Evolutionary conservation across 1,140 invertebrate genomes (phyloP).

Genomic region (Thaumatotibia leucotreta): DNA sequence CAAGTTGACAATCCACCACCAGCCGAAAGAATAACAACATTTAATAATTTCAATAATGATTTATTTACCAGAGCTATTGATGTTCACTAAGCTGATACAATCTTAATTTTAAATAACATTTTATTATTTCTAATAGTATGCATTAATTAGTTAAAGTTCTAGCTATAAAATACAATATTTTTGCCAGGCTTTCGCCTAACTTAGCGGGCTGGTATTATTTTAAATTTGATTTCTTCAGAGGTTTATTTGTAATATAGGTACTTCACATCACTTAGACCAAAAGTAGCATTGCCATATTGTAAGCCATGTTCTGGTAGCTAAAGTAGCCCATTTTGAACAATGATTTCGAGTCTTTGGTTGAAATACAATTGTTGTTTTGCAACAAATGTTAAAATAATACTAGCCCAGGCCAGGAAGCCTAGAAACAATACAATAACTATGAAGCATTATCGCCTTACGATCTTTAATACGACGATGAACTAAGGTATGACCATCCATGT

Average conservation of each 20-base stretch:
- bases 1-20: not conserved
- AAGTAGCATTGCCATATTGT: no score
- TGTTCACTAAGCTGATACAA: conserved; percentile 76
- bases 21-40: conserved; percentile 58
- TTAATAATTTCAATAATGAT: conserved; percentile 75
- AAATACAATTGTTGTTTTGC: not conserved
- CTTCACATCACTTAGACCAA: no score
- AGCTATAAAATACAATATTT: conserved; percentile 71
- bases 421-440: conserved; percentile 7
- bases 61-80: conserved; percentile 74
- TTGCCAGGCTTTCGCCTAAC: conserved; percentile 38
- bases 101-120: conserved; percentile 71
- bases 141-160: conserved; percentile 73
- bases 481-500: conserved; percentile 26
- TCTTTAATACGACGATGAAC: conserved; percentile 25
- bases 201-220: not conserved
- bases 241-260: no score
- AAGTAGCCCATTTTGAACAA: not conserved
- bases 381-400: not conserved
- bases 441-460: not conserved
- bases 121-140: conserved; percentile 74
- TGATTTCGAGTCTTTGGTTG: not conserved
- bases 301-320: no score
- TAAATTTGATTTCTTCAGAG: no score
- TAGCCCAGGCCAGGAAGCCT: not conserved